Evolutionary conservation across 2,113 vertebrate genomes (phyloP), one percentile per base, ranked within the genome.

Genomic region (Vireo altiloquus): DNA sequence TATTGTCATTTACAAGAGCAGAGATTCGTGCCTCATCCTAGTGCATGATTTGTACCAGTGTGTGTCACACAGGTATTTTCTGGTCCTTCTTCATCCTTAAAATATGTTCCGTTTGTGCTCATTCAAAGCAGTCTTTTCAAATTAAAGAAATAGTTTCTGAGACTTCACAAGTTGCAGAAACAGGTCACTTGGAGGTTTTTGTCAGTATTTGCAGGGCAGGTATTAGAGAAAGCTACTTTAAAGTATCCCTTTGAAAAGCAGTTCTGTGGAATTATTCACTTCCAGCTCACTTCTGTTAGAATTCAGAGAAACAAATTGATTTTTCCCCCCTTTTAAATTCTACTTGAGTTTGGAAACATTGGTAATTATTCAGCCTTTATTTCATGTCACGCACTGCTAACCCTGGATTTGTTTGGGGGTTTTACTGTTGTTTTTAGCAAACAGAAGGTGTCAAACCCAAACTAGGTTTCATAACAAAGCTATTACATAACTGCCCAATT

Each of bases 401-500:
- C 30, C 30, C 37, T 24, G 75, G 75, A 46, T 87, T 78, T 84
- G 46, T 88, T 54, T 70, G 57, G n/a, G 46, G 35, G 0, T 42
- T 83, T 75, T 56, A 42, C 46, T n/a, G 64, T 28, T 87, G 80
- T 74, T 96, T 91, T 91, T 93, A 85, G 94, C 76, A 95, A 96
- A 95, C 86, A 93, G 87, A 75, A 96, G 95, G 94, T 94, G 95
- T 94, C 82, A 95, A 96, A 95, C 89, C 86, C 91, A 94, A 37
- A 90, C 84, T 30, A 52, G 86, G 86, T 96, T 96, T 96, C 76
- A 59, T 93, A 90, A 95, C 76, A 94, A 94, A 87, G 81, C 69
- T 85, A 87, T 93, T 96, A 95, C 87, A 81, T 96, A 97, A 96
- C 94, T 68, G 77, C 78, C 91, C 96, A 94, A 97, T 97, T 97